These are phyloP conservation scores for Lagothrix lagotricha DNA, from an alignment of 2,797 vertebrate genomes.

Conservation along the genomic window DNA sequence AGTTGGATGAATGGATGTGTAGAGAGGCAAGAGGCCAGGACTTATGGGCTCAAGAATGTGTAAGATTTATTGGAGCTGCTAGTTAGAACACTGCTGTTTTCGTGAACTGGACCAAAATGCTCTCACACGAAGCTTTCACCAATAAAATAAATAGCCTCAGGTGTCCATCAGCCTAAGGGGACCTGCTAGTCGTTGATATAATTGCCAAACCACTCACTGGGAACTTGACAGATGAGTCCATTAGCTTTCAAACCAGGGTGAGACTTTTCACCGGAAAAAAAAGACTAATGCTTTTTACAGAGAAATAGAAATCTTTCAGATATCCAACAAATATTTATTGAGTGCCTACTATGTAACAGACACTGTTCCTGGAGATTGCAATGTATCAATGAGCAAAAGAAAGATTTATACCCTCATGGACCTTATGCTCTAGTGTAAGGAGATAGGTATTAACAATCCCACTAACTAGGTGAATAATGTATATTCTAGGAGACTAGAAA, in stretches of 20 bases:
- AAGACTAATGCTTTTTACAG: slow-evolving; percentile 28
- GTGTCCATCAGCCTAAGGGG: slow-evolving; percentile 75
- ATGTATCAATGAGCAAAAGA: neutral
- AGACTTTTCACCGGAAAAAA: slow-evolving; percentile 46
- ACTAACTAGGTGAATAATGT: neutral
- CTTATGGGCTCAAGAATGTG: slow-evolving; percentile 77
- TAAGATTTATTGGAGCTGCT: slow-evolving; percentile 77
- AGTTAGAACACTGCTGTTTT: slow-evolving; percentile 76
- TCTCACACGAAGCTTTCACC: slow-evolving; percentile 68
- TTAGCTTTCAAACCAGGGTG: slow-evolving; percentile 51
- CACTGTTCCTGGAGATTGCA: slow-evolving; percentile 12
- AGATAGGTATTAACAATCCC: neutral
- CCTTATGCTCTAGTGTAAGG: neutral
- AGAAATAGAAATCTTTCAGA: slow-evolving; percentile 1
- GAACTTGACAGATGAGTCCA: slow-evolving; percentile 65
- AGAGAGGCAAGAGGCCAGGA: slow-evolving; percentile 77
- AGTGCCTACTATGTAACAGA: neutral
- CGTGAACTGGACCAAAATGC: slow-evolving; percentile 74
- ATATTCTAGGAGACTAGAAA: neutral
- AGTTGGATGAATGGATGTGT: slow-evolving; percentile 75
- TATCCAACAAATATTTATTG: neutral
- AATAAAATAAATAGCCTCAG: slow-evolving; percentile 78
- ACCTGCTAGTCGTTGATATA: slow-evolving; percentile 63
- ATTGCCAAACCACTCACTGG: slow-evolving; percentile 72
- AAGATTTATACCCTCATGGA: neutral